Evolutionary conservation across 2,888 invertebrate genomes (phyloP).

Genomic region (Pachymerium ferrugineum): DNA sequence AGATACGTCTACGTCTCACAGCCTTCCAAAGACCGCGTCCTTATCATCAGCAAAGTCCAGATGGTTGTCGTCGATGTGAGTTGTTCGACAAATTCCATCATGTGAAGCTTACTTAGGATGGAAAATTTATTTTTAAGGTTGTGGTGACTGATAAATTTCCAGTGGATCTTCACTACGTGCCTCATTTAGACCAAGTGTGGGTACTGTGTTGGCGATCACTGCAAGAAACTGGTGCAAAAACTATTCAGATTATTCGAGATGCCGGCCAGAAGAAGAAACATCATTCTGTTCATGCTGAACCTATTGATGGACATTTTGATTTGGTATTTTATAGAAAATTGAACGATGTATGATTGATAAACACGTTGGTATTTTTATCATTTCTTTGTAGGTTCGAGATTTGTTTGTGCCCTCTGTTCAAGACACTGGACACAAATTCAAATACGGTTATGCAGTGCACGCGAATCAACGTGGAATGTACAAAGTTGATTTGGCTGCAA

Average conservation of each 20-base stretch:
- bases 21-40: conserved; percentile 62
- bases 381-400: conserved; percentile 44
- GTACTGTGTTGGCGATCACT: conserved; percentile 60
- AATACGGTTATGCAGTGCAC: conserved; percentile 69
- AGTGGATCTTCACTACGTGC: conserved; percentile 63
- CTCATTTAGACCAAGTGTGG: conserved; percentile 69
- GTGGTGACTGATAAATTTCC: conserved; percentile 67
- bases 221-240: conserved; percentile 45
- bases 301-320: conserved; percentile 69
- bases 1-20: conserved; percentile 67
- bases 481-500: conserved; percentile 64
- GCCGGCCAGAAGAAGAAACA: conserved; percentile 66
- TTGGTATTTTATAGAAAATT: conserved; percentile 54
- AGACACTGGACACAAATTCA: conserved; percentile 56
- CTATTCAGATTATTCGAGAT: conserved; percentile 59
- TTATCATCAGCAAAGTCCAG: conserved; percentile 65
- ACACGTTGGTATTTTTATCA: neutral
- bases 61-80: conserved; percentile 65
- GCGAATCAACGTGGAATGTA: conserved; percentile 65
- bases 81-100: conserved; percentile 35
- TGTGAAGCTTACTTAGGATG: neutral
- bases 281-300: conserved; percentile 65
- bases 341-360: neutral
- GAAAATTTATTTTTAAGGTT: conserved; percentile 49
- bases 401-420: conserved; percentile 47